Conservation (phyloP, 2,113 vertebrate species). For the Pungitius pungitius region DNA sequence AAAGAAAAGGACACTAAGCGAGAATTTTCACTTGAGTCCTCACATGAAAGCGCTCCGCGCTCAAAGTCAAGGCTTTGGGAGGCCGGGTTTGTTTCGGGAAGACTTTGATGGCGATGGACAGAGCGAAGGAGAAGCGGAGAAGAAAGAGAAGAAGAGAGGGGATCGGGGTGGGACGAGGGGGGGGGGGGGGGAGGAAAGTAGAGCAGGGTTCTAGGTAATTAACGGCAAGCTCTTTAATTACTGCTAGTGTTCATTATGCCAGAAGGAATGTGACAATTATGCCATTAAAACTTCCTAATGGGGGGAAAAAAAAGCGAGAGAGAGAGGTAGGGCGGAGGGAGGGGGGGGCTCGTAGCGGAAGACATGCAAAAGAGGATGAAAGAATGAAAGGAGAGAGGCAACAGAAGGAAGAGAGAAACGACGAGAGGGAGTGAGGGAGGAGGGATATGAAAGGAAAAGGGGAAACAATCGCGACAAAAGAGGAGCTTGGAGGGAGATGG, state of each 20-base stretch:
- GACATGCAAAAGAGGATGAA: conserved; percentile 81
- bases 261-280: conserved; percentile 83
- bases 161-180: conserved; percentile 31
- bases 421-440: conserved; percentile 63
- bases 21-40: conserved; percentile 72
- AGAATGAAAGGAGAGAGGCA: conserved; percentile 72
- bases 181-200: conserved; percentile 69
- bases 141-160: conserved; percentile 68
- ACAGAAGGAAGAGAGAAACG: conserved; percentile 71
- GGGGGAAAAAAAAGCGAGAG: conserved; percentile 48
- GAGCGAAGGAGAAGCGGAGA: conserved; percentile 67
- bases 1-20: conserved; percentile 69
- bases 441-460: conserved; percentile 74
- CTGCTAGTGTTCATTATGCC: conserved; percentile 79
- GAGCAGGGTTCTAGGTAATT: conserved; percentile 79
- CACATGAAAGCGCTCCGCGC: conserved; percentile 69
- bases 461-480: conserved; percentile 80
- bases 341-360: conserved; percentile 54
- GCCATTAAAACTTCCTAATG: conserved; percentile 80
- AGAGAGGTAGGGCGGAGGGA: not conserved
- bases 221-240: conserved; percentile 82
- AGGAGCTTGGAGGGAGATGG: conserved; percentile 77
- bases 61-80: conserved; percentile 78
- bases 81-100: conserved; percentile 57
- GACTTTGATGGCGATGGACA: conserved; percentile 76